Evolutionary conservation across 2,113 vertebrate genomes (phyloP), one percentile per base, ranked within the genome.

Genomic region (Procavia capensis): DNA sequence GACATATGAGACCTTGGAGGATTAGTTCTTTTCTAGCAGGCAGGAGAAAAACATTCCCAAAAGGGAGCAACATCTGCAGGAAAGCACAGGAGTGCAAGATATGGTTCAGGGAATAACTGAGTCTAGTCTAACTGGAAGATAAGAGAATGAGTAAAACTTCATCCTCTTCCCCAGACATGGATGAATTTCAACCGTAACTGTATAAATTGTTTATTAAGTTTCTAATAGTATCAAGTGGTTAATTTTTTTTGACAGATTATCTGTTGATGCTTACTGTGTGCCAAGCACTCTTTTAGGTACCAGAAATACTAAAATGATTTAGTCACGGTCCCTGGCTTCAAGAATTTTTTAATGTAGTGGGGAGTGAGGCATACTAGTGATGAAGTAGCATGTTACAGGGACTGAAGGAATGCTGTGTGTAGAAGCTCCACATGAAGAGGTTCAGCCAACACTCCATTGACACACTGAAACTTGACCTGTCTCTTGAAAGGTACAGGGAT

Each of bases 211-310:
- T 90, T 90, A 66, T 90, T 94, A 87, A 61, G 25, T 95, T n/a
- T 84, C 68, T 70, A 66, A 43, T 31, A 57, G 34, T 74, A 78
- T 85, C 74, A 88, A 34, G 45, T 83, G 74, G 81, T 83, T 90
- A 80, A 88, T 70, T 84, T 25, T 83, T 94, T 54, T 74, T 86
- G 85, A 79, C 74, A 95, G 88, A 64, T 85, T 85, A 91, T 45
- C 43, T 93, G 2, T 81, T 91, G 78, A 91, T 89, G 20, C 29
- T 43, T 45, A 25, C 82, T 72, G 4, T 82, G 10, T n/a, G 6
- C 36, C 45, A 78, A 78, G 16, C 16, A 36, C 34, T 57, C 6
- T 93, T 85, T 91, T 76, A 88, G 87, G 47, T 43, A 54, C 14
- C 31, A 90, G 41, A 78, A 70, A 93, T 76, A n/a, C 47, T 81